Evolutionary conservation across 2,113 vertebrate genomes (phyloP).

Genomic region (Seriola quinqueradiata): DNA sequence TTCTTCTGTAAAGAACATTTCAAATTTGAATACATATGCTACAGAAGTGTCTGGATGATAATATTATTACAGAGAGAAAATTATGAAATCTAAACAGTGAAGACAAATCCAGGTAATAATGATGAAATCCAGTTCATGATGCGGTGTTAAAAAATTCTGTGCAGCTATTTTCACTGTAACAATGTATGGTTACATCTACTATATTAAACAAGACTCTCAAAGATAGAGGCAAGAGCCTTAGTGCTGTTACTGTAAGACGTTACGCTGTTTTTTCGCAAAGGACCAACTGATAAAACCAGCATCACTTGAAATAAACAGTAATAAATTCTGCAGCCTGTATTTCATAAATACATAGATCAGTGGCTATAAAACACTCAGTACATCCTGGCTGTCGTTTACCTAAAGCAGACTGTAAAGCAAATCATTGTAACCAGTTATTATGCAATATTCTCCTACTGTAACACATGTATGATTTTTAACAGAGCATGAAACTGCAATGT

Average conservation of each 20-base stretch:
- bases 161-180: neutral
- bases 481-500: neutral
- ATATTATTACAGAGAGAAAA: neutral
- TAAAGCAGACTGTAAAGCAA: neutral
- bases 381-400: neutral
- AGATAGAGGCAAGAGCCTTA: neutral
- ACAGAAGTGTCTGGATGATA: neutral
- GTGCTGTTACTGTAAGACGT: neutral
- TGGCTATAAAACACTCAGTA: neutral
- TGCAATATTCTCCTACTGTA: neutral
- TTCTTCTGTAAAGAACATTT: neutral
- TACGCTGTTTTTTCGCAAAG: neutral
- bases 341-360: neutral
- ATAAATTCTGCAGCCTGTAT: neutral
- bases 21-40: neutral
- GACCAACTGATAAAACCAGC: neutral
- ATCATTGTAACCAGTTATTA: neutral
- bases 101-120: constrained; percentile 20
- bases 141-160: neutral
- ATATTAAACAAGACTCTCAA: neutral
- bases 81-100: constrained; percentile 4
- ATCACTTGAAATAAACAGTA: neutral
- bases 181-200: neutral
- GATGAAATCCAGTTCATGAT: constrained; percentile 30
- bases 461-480: neutral